Conservation (phyloP, 2,888 invertebrate species). For the Sesamia inferens region DNA sequence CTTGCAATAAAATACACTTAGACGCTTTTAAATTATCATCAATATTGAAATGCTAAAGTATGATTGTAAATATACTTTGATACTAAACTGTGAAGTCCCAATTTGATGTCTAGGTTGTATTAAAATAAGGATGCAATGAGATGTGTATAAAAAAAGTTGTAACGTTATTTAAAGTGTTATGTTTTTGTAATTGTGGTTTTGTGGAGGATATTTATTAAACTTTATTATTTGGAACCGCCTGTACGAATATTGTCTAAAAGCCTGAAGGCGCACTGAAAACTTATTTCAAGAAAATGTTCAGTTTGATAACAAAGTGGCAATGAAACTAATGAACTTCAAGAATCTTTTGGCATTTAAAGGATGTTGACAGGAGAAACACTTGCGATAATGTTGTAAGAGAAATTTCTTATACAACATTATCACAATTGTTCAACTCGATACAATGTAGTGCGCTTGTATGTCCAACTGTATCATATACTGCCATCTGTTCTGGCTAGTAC, state of each 20-base stretch:
- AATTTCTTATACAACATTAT: too few species aligned
- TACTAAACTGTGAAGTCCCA: constrained; percentile 18
- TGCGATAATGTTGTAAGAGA: neutral
- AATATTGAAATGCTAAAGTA: neutral
- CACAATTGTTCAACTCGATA: too few species aligned
- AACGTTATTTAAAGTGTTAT: constrained; percentile 31
- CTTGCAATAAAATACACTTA: constrained; percentile 32
- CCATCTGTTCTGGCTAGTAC: too few species aligned
- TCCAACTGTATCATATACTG: too few species aligned
- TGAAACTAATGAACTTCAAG: too few species aligned
- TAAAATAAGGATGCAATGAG: constrained; percentile 22
- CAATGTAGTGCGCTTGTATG: too few species aligned
- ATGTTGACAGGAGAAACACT: too few species aligned
- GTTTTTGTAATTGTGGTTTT: constrained; percentile 31
- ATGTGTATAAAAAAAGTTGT: constrained; percentile 32
- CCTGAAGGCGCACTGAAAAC: neutral
- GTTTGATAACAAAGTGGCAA: neutral
- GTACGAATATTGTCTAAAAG: constrained; percentile 22
- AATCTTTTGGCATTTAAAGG: too few species aligned
- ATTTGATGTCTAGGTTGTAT: constrained; percentile 21
- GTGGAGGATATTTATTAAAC: constrained; percentile 35
- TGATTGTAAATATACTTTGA: constrained; percentile 24
- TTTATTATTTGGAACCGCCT: constrained; percentile 59
- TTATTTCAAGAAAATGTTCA: neutral
- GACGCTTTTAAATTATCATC: neutral